Base-by-base conservation (phyloP, 1,140 invertebrate genomes). In the Lineus longissimus region DNA sequence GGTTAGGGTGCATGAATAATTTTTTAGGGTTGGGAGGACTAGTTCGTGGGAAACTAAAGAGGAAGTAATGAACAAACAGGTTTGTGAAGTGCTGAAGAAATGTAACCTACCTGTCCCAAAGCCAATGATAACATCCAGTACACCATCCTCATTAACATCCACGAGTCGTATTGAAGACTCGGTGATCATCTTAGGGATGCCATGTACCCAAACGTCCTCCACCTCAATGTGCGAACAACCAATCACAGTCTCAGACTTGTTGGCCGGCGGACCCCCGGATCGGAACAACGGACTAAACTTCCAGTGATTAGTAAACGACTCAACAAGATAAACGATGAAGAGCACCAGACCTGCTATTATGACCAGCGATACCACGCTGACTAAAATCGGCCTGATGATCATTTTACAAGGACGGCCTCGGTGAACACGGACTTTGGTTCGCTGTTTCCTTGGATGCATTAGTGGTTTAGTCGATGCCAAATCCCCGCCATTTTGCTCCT, bases 61-160 rank as follows among this genome's bases (percentile, higher is more conserved):
- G n/a, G n/a, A n/a, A n/a, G n/a, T n/a, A n/a, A n/a, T n/a, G n/a
- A n/a, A n/a, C n/a, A n/a, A n/a, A n/a, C n/a, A n/a, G n/a, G n/a
- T n/a, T n/a, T n/a, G n/a, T n/a, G n/a, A n/a, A n/a, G n/a, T n/a
- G n/a, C n/a, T n/a, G n/a, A n/a, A n/a, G n/a, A n/a, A n/a, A n/a
- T n/a, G n/a, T 41, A 54, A 61, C 71, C 68, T 81, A 90, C 90
- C 89, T 80, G 91, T 91, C 51, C 88, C 89, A 78, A 89, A 93
- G 66, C 91, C 90, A 54, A 93, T 82, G 57, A 93, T 86, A 40
- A 93, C 84, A 81, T 94, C 91, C 33, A 87, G 82, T 23, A 90
- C 72, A 30, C 84, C 86, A 82, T 94, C 91, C 9, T 80, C 73
- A 81, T 93, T 90, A 0, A 92, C 84, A 80, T 93, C 90, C 27